These are phyloP conservation scores for Eulemur rufifrons DNA, from an alignment of 2,113 vertebrate species.

Conservation along the genomic window DNA sequence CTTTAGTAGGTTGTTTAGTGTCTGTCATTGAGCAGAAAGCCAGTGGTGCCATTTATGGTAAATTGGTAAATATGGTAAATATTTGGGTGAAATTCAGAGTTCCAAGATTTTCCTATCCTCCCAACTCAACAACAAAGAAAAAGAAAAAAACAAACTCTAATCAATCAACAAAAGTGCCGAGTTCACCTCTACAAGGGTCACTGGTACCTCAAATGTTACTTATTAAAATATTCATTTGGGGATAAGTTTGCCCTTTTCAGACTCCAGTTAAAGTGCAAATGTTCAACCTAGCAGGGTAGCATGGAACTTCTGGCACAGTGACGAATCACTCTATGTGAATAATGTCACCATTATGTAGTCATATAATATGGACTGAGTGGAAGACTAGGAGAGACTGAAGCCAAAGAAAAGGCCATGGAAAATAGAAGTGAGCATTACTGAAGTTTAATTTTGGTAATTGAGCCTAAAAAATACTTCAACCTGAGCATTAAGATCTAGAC, in stretches of 20 bases:
- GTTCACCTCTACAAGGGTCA: neutral
- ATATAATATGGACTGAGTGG: neutral
- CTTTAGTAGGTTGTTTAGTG: neutral
- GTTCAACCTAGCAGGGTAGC: neutral
- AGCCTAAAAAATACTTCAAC: neutral
- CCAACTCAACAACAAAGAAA: neutral
- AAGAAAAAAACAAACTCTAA: neutral
- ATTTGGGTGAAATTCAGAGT: neutral
- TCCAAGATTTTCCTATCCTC: neutral
- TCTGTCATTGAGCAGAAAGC: neutral
- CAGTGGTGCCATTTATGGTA: neutral
- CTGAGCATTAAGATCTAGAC: neutral
- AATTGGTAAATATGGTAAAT: neutral
- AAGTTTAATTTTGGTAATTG: neutral
- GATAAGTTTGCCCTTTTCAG: neutral
- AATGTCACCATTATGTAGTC: accelerated
- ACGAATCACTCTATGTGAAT: neutral
- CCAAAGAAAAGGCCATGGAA: neutral
- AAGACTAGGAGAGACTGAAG: neutral
- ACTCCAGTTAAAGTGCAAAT: neutral
- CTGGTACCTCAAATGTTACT: neutral
- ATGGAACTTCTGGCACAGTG: neutral
- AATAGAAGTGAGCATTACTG: neutral
- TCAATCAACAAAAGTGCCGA: neutral
- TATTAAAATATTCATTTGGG: neutral